Conservation (phyloP, 2,113 vertebrate genomes). For the Ictalurus furcatus region DNA sequence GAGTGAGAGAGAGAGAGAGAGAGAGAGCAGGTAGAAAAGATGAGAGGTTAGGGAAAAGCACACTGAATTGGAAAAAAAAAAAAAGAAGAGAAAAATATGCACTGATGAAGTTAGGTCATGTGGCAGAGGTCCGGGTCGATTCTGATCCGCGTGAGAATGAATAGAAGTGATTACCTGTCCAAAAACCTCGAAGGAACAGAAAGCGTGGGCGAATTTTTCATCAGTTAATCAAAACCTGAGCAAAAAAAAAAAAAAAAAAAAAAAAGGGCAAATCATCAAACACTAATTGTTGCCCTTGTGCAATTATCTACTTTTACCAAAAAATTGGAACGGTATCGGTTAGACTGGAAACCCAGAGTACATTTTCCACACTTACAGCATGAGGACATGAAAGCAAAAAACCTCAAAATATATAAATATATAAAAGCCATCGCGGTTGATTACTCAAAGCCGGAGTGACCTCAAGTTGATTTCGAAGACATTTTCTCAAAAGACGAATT, state of each 20-base stretch:
- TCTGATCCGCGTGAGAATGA: slow-evolving; percentile 68
- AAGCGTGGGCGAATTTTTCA: slow-evolving; percentile 64
- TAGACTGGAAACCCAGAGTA: not conserved
- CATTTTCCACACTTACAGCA: not conserved
- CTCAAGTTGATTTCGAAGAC: slow-evolving; percentile 44
- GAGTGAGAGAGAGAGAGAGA: not conserved
- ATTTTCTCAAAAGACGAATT: slow-evolving; percentile 43
- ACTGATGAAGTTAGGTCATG: slow-evolving; percentile 65
- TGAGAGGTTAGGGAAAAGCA: slow-evolving; percentile 36
- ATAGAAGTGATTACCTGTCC: slow-evolving; percentile 65
- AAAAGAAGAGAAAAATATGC: slow-evolving; percentile 57
- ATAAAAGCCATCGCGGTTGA: slow-evolving; percentile 31
- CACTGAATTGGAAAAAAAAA: not conserved
- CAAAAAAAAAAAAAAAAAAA: slow-evolving; percentile 62
- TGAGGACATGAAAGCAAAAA: not conserved
- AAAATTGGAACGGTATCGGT: slow-evolving; percentile 18
- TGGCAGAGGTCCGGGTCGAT: slow-evolving; percentile 61
- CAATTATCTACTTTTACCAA: slow-evolving; percentile 57
- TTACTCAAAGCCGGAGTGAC: slow-evolving; percentile 37
- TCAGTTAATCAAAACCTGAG: slow-evolving; percentile 65
- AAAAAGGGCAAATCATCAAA: slow-evolving; percentile 65
- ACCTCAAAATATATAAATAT: slow-evolving; percentile 1
- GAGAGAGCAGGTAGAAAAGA: not conserved
- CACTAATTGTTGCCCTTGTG: slow-evolving; percentile 56
- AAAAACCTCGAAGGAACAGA: slow-evolving; percentile 46